Conservation (phyloP, 2,888 invertebrate species). For the Drosophila anceps region DNA sequence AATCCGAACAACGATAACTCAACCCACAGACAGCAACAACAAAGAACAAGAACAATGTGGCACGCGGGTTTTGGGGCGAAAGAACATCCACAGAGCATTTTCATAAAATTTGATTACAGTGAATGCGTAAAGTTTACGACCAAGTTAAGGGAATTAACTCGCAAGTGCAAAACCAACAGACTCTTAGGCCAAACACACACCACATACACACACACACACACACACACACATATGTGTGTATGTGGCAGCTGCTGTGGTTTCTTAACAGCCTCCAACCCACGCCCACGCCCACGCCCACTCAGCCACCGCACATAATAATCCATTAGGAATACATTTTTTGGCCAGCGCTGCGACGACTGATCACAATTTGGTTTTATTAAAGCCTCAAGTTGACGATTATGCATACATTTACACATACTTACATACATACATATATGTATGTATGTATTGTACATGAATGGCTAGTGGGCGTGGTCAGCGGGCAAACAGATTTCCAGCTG, state of each 20-base stretch:
- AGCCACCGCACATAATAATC: slow-evolving; percentile 20
- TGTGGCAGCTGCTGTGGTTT: slow-evolving; percentile 37
- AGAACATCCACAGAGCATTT: slow-evolving; percentile 52
- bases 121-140: slow-evolving; percentile 75
- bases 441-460: background rate
- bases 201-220: background rate
- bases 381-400: slow-evolving; percentile 33
- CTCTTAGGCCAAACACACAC: slow-evolving; percentile 30
- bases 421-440: background rate
- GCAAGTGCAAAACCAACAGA: slow-evolving; percentile 50
- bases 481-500: slow-evolving; percentile 13
- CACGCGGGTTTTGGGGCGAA: background rate
- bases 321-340: slow-evolving; percentile 36
- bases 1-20: slow-evolving; percentile 40
- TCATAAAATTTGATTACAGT: slow-evolving; percentile 74
- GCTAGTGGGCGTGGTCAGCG: slow-evolving; percentile 10
- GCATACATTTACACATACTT: background rate
- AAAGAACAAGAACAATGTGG: slow-evolving; percentile 23
- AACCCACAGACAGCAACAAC: slow-evolving; percentile 20
- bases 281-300: background rate
- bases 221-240: background rate
- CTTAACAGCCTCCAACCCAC: slow-evolving; percentile 5
- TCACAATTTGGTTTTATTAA: slow-evolving; percentile 36
- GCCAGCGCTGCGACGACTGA: slow-evolving; percentile 24
- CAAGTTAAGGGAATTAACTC: slow-evolving; percentile 69